Percentiles rank a stretch among this genome's conserved stretches.
phyloP scores from a whole-genome alignment of 2,113 vertebrate genomes.

The Sylvia atricapilla region DNA sequence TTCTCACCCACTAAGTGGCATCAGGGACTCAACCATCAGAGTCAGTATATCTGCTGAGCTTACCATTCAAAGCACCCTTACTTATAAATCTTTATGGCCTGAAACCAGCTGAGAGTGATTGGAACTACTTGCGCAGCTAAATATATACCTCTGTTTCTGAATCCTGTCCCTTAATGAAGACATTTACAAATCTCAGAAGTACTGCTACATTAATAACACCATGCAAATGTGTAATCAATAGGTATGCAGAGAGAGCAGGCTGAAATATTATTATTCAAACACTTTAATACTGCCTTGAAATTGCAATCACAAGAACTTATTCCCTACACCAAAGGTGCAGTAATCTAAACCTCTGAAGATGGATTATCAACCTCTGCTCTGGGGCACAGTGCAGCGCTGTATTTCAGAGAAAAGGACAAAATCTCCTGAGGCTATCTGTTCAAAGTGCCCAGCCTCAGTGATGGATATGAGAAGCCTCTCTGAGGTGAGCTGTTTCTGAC shows the following conservation, averaged over 20 bases:
- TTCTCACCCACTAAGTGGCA: neutral
- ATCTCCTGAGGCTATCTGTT: accelerated
- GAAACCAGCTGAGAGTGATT: neutral
- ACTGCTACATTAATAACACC: neutral
- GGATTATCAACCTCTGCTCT: neutral
- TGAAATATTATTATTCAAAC: slow-evolving; percentile 18
- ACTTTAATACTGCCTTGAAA: neutral
- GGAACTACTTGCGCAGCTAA: neutral
- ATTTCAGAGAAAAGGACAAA: neutral
- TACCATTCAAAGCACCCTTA: neutral
- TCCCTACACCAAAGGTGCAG: neutral
- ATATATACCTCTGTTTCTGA: slow-evolving; percentile 4
- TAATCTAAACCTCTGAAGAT: neutral
- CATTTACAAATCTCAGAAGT: slow-evolving; percentile 6
- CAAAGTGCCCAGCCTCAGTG: neutral
- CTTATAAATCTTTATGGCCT: neutral
- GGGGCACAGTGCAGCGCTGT: neutral
- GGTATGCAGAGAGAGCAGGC: neutral
- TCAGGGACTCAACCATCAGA: neutral
- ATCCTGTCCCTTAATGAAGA: neutral
- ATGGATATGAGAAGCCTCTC: neutral
- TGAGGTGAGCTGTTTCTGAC: neutral
- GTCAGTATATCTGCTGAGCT: neutral
- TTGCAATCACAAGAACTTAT: neutral
- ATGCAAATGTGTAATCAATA: neutral